A percentile compares a stretch with the other conserved stretches of the same genome.
phyloP scores from a whole-genome alignment of 2,888 invertebrate species.

The Beris morrisii region DNA sequence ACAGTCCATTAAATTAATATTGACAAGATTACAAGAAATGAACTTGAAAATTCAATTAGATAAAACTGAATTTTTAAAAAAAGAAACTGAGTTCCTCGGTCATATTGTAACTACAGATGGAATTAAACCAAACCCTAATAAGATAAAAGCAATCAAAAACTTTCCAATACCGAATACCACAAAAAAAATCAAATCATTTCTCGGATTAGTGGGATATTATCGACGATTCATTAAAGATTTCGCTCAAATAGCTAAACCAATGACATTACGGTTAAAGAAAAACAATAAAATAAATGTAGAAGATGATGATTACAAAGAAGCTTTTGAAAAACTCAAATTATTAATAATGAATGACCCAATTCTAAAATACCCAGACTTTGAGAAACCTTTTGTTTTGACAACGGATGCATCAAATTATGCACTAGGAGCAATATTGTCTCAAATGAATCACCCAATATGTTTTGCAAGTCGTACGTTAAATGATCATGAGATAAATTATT shows the following conservation, averaged over 20 bases:
- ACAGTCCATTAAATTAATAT: not conserved
- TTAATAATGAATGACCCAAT: conserved; percentile 43
- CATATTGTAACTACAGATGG: conserved; percentile 45
- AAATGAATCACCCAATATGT: conserved; percentile 42
- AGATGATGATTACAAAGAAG: not conserved
- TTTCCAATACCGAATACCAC: conserved; percentile 40
- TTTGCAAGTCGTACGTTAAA: conserved; percentile 41
- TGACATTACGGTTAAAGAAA: conserved; percentile 24
- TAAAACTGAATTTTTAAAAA: conserved; percentile 5
- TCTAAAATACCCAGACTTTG: conserved; percentile 48
- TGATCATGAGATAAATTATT: conserved; percentile 42
- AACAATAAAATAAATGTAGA: not conserved
- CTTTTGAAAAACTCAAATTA: not conserved
- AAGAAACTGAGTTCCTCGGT: conserved; percentile 40
- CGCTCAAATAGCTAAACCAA: too few relatives aligned
- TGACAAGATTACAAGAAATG: not conserved
- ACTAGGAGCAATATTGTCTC: conserved; percentile 43
- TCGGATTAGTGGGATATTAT: conserved; percentile 11
- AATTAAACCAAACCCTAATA: conserved; percentile 45
- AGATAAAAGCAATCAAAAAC: conserved; percentile 42
- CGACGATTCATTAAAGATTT: not conserved
- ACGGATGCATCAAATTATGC: conserved; percentile 45
- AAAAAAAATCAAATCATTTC: conserved; percentile 43
- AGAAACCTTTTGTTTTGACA: conserved; percentile 43
- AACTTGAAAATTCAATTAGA: conserved; percentile 15